Evolutionary conservation across 2,797 vertebrate genomes (phyloP).

Genomic region (Poeciliopsis paucimaculata): DNA sequence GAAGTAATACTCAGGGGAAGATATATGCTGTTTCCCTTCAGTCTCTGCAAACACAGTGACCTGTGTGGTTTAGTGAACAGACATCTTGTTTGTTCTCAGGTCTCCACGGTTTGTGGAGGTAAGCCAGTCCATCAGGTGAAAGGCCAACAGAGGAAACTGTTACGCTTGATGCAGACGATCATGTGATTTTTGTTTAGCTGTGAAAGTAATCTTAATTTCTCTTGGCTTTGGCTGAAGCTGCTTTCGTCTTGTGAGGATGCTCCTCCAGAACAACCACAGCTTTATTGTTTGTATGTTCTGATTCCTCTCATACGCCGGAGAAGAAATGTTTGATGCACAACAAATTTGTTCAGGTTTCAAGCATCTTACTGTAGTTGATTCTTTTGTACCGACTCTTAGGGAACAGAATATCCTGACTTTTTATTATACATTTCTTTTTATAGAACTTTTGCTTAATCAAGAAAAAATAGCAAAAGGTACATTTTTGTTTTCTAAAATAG

Average conservation of each 20-base stretch:
- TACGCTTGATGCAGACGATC: background rate
- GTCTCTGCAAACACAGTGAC: slow-evolving; percentile 24
- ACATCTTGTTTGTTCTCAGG: slow-evolving; percentile 47
- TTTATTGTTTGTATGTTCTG: background rate
- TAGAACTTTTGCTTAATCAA: no score
- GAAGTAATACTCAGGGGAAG: slow-evolving; percentile 2
- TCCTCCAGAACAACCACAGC: background rate
- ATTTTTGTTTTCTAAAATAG: no score
- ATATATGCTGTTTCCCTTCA: slow-evolving; percentile 27
- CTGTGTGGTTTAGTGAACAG: slow-evolving; percentile 29
- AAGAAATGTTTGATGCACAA: no score
- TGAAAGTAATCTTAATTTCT: background rate
- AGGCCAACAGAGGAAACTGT: background rate
- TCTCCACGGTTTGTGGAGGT: slow-evolving; percentile 29
- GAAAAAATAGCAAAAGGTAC: no score
- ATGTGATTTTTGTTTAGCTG: background rate
- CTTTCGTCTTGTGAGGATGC: background rate
- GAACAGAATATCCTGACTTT: no score
- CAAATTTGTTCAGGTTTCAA: no score
- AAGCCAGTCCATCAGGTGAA: slow-evolving; percentile 19
- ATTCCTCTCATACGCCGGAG: background rate
- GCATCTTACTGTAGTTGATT: background rate
- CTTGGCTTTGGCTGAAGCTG: background rate
- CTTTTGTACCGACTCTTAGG: background rate
- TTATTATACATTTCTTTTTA: no score